phyloP scores from a whole-genome alignment of 2,797 vertebrate genomes.

The Distichodus sexfasciatus region DNA sequence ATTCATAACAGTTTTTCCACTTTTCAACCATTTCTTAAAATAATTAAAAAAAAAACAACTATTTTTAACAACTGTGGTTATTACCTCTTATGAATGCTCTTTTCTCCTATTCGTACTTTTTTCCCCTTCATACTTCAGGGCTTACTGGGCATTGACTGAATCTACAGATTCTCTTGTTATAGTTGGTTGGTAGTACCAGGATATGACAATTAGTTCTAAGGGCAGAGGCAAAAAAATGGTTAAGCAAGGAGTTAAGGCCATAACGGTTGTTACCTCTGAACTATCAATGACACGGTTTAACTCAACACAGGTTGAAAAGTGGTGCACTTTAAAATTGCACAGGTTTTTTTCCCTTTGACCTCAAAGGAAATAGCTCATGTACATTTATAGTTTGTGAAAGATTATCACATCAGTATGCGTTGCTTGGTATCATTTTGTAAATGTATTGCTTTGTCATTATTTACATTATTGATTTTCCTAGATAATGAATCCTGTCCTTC shows the following conservation, averaged over 20 bases:
- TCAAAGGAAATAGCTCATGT: slow-evolving; percentile 28
- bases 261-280: slow-evolving; percentile 37
- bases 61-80: slow-evolving; percentile 22
- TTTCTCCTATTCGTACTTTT: slow-evolving; percentile 10
- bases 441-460: slow-evolving; percentile 17
- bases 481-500: neutral
- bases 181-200: neutral
- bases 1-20: neutral
- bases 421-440: slow-evolving; percentile 26
- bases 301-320: neutral
- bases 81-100: slow-evolving; percentile 26
- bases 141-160: slow-evolving; percentile 33
- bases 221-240: slow-evolving; percentile 17
- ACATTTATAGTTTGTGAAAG: slow-evolving; percentile 32
- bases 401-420: slow-evolving; percentile 32
- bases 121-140: slow-evolving; percentile 21
- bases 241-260: slow-evolving; percentile 35
- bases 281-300: neutral
- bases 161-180: slow-evolving; percentile 9
- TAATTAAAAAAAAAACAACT: too few species aligned
- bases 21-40: neutral
- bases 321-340: slow-evolving; percentile 53
- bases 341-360: slow-evolving; percentile 40
- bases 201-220: neutral
- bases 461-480: neutral